phyloP scores from a whole-genome alignment of 30 jellyfish, hydroid and myxozoan genomes.

The Aurelia aurita region DNA sequence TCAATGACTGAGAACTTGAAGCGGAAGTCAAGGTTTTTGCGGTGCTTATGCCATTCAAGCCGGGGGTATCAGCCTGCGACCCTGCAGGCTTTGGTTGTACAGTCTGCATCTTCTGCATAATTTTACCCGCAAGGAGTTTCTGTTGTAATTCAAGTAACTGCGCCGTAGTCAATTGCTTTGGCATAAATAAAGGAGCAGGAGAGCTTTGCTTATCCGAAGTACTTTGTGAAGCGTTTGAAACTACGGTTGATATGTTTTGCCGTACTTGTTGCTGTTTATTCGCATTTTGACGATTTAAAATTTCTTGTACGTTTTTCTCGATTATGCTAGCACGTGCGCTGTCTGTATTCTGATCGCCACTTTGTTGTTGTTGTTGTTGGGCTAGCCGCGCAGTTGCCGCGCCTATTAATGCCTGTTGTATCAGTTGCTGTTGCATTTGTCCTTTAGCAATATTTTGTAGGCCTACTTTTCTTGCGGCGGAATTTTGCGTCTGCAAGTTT shows the following conservation, averaged over 20 bases:
- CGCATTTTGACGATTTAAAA: slow-evolving; percentile 53
- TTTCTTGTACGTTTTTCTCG: slow-evolving; percentile 50
- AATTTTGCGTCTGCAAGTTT: slow-evolving; percentile 11
- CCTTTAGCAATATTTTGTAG: neutral
- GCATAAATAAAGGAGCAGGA: slow-evolving; percentile 49
- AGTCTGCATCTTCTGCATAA: slow-evolving; percentile 66
- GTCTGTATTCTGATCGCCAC: slow-evolving; percentile 12
- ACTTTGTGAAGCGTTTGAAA: neutral
- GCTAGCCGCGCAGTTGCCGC: neutral
- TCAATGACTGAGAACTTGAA: slow-evolving; percentile 26
- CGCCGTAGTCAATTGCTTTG: slow-evolving; percentile 47
- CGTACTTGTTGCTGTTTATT: slow-evolving; percentile 52
- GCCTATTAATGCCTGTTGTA: slow-evolving; percentile 17
- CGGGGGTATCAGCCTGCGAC: slow-evolving; percentile 6
- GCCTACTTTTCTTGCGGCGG: neutral
- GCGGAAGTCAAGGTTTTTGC: slow-evolving; percentile 7
- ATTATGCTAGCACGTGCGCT: slow-evolving; percentile 28
- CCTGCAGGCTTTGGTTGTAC: slow-evolving; percentile 56
- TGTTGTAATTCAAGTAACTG: slow-evolving; percentile 71
- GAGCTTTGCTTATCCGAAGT: neutral
- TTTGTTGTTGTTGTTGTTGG: slow-evolving; percentile 13
- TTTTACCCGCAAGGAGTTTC: slow-evolving; percentile 66
- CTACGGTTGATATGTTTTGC: slow-evolving; percentile 9
- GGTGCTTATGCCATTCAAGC: neutral
- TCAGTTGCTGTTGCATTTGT: slow-evolving; percentile 25